Evolutionary conservation across 2,113 vertebrate species (phyloP).

Genomic region (Stegastes partitus): DNA sequence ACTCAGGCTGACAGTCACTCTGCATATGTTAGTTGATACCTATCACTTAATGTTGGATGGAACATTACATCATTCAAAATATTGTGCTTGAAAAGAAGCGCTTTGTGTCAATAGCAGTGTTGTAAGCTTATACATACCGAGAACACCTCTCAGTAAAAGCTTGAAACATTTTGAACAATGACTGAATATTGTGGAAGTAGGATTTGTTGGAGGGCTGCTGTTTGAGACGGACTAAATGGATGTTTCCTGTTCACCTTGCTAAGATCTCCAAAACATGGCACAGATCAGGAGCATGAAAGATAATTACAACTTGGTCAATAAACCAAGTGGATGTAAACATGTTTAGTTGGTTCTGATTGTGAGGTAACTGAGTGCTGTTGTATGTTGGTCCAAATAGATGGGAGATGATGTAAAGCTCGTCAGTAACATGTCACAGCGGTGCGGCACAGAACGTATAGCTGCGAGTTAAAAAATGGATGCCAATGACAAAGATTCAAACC

Average conservation of each 20-base stretch:
- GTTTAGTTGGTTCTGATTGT: too few relatives aligned
- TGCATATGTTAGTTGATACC: slow-evolving; percentile 16
- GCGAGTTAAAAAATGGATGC: too few relatives aligned
- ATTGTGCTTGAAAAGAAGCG: neutral
- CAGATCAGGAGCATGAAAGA: neutral
- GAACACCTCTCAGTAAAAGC: neutral
- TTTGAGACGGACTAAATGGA: neutral
- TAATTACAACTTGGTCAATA: neutral
- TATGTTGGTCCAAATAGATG: neutral
- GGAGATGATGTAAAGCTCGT: too few relatives aligned
- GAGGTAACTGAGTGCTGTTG: neutral
- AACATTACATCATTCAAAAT: neutral
- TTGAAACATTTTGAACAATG: neutral
- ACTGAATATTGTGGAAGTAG: neutral
- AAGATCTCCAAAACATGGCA: neutral
- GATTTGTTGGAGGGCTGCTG: neutral
- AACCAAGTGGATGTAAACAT: neutral
- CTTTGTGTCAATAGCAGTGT: neutral
- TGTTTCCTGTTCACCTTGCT: neutral
- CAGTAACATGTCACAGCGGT: too few relatives aligned
- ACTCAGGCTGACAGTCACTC: slow-evolving; percentile 12
- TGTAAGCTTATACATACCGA: too few relatives aligned
- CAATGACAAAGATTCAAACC: too few relatives aligned
- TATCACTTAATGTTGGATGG: slow-evolving; percentile 9
- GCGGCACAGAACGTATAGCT: too few relatives aligned